Evolutionary conservation across 2,113 vertebrate species (phyloP).

Genomic region (Caloenas nicobarica): DNA sequence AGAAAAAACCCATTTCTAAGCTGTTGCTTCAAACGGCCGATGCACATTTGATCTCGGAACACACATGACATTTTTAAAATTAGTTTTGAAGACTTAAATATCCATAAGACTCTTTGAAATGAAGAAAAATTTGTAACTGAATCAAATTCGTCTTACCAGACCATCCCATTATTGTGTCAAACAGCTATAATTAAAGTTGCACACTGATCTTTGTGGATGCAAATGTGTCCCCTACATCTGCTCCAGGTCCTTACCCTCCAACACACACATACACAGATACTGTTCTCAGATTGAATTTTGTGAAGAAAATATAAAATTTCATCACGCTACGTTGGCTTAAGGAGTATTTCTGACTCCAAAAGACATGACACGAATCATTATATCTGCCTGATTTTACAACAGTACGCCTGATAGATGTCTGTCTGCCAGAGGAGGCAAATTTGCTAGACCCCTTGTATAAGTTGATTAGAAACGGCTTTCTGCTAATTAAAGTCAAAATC

Average conservation of each 20-base stretch:
- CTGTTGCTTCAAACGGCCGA: background rate
- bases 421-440: background rate
- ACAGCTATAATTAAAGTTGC: background rate
- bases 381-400: background rate
- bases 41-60: background rate
- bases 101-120: background rate
- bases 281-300: background rate
- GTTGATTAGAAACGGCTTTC: background rate
- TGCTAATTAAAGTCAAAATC: background rate
- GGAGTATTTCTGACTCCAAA: background rate
- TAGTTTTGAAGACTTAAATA: background rate
- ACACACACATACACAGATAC: background rate
- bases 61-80: rapidly evolving
- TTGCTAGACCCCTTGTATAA: background rate
- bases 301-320: background rate
- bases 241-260: background rate
- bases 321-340: background rate
- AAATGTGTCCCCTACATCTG: background rate
- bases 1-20: background rate
- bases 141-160: background rate
- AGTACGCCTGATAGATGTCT: background rate
- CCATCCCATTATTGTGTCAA: background rate
- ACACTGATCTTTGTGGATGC: background rate
- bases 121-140: background rate
- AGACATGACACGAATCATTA: background rate